These are phyloP conservation scores for Trichonephila clavata DNA, from an alignment of 1,140 invertebrate species.

Conservation along the genomic window DNA sequence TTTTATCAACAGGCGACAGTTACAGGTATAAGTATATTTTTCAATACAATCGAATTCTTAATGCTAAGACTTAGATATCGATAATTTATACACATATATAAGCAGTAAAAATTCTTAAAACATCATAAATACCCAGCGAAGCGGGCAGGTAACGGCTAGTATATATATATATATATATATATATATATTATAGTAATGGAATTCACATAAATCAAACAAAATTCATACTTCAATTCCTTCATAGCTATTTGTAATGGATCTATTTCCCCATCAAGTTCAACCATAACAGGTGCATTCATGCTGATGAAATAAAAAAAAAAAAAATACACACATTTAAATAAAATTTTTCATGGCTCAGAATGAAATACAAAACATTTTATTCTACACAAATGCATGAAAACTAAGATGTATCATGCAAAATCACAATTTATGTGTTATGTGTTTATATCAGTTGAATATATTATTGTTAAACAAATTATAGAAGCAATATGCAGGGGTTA, in stretches of 20 bases:
- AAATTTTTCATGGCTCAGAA: not conserved
- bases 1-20: too few relatives aligned
- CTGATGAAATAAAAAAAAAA: conserved; percentile 78
- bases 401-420: not conserved
- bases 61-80: too few relatives aligned
- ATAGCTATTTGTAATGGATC: conserved; percentile 99
- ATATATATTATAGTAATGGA: too few relatives aligned
- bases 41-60: too few relatives aligned
- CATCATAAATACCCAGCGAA: too few relatives aligned
- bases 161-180: too few relatives aligned
- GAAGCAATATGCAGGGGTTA: not conserved
- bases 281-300: conserved; percentile 99
- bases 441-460: not conserved
- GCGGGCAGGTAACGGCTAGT: too few relatives aligned
- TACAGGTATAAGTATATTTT: too few relatives aligned
- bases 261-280: conserved; percentile 99
- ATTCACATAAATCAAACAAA: too few relatives aligned
- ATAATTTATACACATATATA: too few relatives aligned
- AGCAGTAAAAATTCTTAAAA: too few relatives aligned
- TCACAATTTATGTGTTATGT: not conserved
- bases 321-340: not conserved
- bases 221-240: conserved; percentile 96
- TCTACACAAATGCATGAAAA: not conserved
- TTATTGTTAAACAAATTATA: not conserved
- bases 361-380: not conserved